Evolutionary conservation across 2,888 invertebrate genomes (phyloP), one percentile per base, ranked within the genome.

Genomic region (Oscheius sp.): DNA sequence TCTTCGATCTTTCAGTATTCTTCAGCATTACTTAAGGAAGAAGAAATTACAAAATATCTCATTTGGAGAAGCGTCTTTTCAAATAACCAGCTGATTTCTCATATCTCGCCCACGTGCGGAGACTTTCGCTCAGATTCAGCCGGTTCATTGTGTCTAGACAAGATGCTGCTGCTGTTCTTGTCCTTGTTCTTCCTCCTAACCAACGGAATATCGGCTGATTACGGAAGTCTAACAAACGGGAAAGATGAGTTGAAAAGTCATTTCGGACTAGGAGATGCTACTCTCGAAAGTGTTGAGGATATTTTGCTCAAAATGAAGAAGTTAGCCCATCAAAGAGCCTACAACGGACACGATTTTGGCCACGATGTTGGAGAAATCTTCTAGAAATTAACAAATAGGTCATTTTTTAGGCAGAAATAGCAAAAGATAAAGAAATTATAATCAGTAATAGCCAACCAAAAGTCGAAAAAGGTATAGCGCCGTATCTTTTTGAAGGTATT

Each of bases 401-500:
- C 37, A 37, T 15, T 33, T 71, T 77, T 52, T 39, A 79, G 81
- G 79, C 81, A 4, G 79, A 75, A 0, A 72, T 74, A 50, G 81
- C 81, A 61, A 69, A 72, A 8, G 73, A 75, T 25, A 80, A 77
- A 53, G 70, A 75, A 8, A 78, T 83, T 12, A 69, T 76, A n/a
- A 83, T 83, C 39, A 78, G 78, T 61, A 53, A 67, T 1, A 72
- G 76, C 23, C 84, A 84, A 55, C 82, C 82, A n/a, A 74, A 75
- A 8, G 74, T 82, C 2, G 76, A 72, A 6, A 78, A 80, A 29
- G 74, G 75, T 46, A 68, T 84, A 10, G 74, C 80, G 6, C 82
- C 82, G 2, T 84, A 77, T 70, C 70, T 85, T 15, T 85, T 84
- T 48, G 85, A 85, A 76, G 84, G 83, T 80, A 37, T n/a, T 57